Percentiles rank a stretch among this genome's conserved stretches.
These are phyloP conservation scores for Sparus aurata DNA, from an alignment of 2,797 vertebrate species.

Conservation along the genomic window DNA sequence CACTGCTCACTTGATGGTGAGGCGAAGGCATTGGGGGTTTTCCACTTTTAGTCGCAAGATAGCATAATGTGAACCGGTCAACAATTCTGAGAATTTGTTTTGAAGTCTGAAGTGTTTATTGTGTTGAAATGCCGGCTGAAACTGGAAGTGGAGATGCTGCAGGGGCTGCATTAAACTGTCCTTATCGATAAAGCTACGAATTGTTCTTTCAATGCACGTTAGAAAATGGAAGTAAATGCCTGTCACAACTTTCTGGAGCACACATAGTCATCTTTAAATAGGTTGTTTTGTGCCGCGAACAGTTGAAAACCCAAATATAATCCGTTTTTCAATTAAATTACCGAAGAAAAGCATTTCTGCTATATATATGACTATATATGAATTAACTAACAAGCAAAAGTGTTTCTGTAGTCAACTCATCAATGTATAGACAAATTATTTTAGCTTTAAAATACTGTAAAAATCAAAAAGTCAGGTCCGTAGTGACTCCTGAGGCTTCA, in stretches of 20 bases:
- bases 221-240: background rate
- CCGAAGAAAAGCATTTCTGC: background rate
- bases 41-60: conserved; percentile 45
- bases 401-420: background rate
- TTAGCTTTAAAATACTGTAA: conserved; percentile 7
- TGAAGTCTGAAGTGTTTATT: conserved; percentile 10
- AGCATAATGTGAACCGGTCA: conserved; percentile 36
- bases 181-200: background rate
- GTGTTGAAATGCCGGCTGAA: conserved; percentile 1
- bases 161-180: background rate
- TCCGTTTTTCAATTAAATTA: background rate
- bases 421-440: background rate
- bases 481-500: background rate
- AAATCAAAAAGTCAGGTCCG: conserved; percentile 2
- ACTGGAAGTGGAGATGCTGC: background rate
- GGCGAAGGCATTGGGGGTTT: conserved; percentile 38
- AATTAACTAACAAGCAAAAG: background rate
- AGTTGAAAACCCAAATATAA: background rate
- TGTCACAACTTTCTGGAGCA: background rate
- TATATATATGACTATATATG: background rate
- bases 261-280: background rate
- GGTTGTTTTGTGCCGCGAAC: background rate
- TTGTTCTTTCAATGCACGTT: background rate
- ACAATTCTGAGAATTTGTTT: conserved; percentile 32
- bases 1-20: conserved; percentile 31